Base-by-base conservation (phyloP, 2,113 vertebrate genomes). In the Pedetes capensis region DNA sequence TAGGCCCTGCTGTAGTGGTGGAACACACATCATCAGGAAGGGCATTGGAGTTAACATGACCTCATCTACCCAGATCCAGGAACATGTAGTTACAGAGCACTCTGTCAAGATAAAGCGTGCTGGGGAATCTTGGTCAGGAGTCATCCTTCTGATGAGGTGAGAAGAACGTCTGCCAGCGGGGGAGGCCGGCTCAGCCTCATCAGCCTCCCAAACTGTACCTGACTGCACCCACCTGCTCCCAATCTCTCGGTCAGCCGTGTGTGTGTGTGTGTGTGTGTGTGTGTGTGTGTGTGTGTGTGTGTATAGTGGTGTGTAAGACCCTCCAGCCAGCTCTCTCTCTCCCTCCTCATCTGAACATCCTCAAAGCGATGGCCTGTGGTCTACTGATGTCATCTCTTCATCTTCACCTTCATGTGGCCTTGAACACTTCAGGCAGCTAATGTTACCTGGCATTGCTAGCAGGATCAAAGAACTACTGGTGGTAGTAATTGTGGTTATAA, bases 381-480 rank as follows among this genome's bases (percentile, higher is more conserved):
- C 27, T 34, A 9, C 2, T n/a, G 64, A 32, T 3, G 25, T 2
- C 8, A 1, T 34, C 2, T 39, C 12, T 20, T 4, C 2, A 14
- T 51, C 34, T 74, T 17, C 34, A 8, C 23, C 34, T 42, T 1
- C 44, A 44, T 42, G 20, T 18, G 9, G 11, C 27, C 20, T 72
- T 55, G 51, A 7, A 63, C 25, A 2, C 4, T 8, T 5, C 7
- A 57, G 29, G 32, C 11, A 59, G 6, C 53, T 17, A 10, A 29
- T 8, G 4, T 14, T 25, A 25, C 63, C 63, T 17, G 18, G 34
- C 32, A 20, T 3, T 3, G 61, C 18, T 44, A 12, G 79, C 0
- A 22, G 39, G 22, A 3, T 34, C 0, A 7, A 1, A 17, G 55
- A 4, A 39, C 22, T 61, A 8, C 51, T 10, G 2, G 22, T 23